Percentiles rank a stretch among this genome's conserved stretches.
Evolutionary conservation across 2,797 vertebrate species (phyloP).

Genomic region (Phoeniculus purpureus): DNA sequence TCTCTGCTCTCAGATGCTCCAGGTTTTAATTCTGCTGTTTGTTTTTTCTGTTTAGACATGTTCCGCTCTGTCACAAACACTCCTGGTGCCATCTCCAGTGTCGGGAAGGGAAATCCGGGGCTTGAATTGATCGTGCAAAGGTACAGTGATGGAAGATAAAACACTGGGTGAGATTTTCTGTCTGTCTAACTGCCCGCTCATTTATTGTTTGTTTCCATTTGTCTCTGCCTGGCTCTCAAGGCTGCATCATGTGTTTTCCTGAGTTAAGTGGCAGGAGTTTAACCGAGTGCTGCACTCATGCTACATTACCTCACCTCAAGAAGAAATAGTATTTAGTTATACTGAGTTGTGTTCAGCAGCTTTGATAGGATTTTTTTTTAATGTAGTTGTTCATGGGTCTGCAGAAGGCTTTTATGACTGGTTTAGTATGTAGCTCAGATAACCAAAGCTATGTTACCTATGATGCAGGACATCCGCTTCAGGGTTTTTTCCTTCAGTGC

Average conservation of each 20-base stretch:
- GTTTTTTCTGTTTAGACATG: neutral
- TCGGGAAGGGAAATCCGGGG: neutral
- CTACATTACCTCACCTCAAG: neutral
- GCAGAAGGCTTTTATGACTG: neutral
- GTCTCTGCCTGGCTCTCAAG: slow-evolving; percentile 37
- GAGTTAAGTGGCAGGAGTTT: slow-evolving; percentile 35
- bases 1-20: neutral
- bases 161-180: slow-evolving; percentile 14
- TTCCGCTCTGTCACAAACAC: neutral
- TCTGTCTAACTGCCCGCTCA: slow-evolving; percentile 1
- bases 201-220: slow-evolving; percentile 45
- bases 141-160: slow-evolving; percentile 11
- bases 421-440: neutral
- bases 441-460: neutral
- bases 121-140: neutral
- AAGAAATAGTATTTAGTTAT: slow-evolving; percentile 15
- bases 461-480: neutral
- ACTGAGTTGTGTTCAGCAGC: neutral
- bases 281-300: neutral
- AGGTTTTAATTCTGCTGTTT: neutral
- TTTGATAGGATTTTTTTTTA: neutral
- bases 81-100: neutral
- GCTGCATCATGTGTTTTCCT: neutral
- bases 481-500: neutral
- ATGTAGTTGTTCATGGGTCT: neutral